A percentile compares a stretch with the other conserved stretches of the same genome.
Evolutionary conservation across 2,113 vertebrate genomes (phyloP).

Genomic region (Rhinolophus ferrumequinum): DNA sequence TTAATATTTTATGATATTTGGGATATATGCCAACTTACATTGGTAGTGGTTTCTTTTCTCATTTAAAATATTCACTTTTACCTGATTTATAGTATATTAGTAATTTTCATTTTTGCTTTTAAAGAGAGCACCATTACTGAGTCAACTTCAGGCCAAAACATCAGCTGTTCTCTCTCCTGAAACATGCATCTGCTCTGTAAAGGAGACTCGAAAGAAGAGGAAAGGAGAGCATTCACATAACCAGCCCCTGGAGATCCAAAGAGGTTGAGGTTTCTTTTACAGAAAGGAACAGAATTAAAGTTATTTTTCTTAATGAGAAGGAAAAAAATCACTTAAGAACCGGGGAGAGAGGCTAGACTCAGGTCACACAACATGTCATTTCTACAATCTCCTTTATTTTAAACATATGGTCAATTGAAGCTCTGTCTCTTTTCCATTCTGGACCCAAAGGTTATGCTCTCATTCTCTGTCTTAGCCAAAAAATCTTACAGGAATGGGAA

Average conservation of each 20-base stretch:
- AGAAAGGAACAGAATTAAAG: not conserved
- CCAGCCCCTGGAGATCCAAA: not conserved
- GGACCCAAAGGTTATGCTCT: not conserved
- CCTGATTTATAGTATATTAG: not conserved
- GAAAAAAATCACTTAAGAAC: not conserved
- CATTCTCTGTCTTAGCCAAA: not conserved
- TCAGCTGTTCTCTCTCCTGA: not conserved
- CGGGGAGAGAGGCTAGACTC: not conserved
- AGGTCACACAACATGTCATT: not conserved
- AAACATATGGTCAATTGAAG: not conserved
- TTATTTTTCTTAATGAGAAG: not conserved
- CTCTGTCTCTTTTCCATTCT: not conserved
- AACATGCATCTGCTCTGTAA: not conserved
- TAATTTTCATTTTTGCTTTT: not conserved
- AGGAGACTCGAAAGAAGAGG: not conserved
- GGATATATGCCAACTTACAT: not conserved
- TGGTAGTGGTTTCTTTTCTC: not conserved
- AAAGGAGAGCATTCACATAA: not conserved
- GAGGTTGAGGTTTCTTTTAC: not conserved
- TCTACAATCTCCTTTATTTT: not conserved
- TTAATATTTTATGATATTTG: not conserved
- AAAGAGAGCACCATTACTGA: not conserved
- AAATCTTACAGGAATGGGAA: not conserved
- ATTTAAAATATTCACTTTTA: not conserved
- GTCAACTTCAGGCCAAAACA: not conserved